Conservation (phyloP, 1,140 invertebrate species). For the Agraylea sexmaculata region DNA sequence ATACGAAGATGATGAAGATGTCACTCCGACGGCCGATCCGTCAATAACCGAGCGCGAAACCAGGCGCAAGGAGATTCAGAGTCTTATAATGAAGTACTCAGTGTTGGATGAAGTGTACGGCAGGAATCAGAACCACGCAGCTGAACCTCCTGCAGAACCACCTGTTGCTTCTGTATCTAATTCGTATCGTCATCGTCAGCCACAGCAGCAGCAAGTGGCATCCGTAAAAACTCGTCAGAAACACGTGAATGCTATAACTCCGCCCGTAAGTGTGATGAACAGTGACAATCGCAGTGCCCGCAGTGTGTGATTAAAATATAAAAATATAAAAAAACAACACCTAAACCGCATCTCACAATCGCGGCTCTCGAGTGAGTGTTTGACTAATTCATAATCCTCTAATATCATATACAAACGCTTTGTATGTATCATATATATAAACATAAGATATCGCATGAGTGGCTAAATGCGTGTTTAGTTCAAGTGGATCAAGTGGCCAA, state of each 20-base stretch:
- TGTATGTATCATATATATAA: too few relatives aligned
- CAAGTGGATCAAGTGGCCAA: too few relatives aligned
- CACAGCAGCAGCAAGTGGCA: conserved; percentile 7
- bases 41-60: conserved; percentile 56
- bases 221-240: conserved; percentile 10
- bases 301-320: too few relatives aligned
- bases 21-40: conserved; percentile 41
- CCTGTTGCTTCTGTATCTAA: too few relatives aligned
- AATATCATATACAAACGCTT: too few relatives aligned
- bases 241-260: conserved; percentile 31
- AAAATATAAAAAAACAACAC: too few relatives aligned
- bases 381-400: too few relatives aligned
- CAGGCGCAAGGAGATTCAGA: conserved; percentile 67
- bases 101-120: conserved; percentile 55
- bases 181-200: not conserved
- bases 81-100: conserved; percentile 64
- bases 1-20: conserved; percentile 40
- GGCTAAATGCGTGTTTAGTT: too few relatives aligned
- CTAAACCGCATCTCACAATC: too few relatives aligned
- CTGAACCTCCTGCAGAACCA: conserved; percentile 13
- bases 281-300: not conserved
- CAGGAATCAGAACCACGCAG: conserved; percentile 26
- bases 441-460: too few relatives aligned
- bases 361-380: too few relatives aligned
- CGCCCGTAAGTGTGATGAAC: conserved; percentile 40